Evolutionary conservation across 1,140 invertebrate species (phyloP), one percentile per base, ranked within the genome.

Genomic region (Piezodorus guildinii): DNA sequence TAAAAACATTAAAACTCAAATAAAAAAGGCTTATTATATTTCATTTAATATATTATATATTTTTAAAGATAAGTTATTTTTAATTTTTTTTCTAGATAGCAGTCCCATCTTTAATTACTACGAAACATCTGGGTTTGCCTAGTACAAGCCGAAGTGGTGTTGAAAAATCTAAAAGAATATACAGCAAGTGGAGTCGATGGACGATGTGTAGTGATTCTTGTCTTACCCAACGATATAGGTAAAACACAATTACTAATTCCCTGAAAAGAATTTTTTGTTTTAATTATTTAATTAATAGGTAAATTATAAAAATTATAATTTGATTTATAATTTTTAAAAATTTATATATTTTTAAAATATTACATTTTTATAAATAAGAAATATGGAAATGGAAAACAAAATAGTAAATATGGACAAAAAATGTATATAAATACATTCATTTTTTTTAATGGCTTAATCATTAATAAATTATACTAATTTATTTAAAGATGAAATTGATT

Each of bases 151-250:
- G 30, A 10, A 25, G 23, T 15, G 16, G 54, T 43, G 62, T 30
- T 5, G 58, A 60, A 43, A 62, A 58, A 63, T 15, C 30, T 17
- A 58, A 60, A 54, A 63, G 62, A 30, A 46, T 61, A 8, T 85
- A 84, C 63, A 77, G 78, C 10, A 73, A 76, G 62, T 85, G 83
- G 83, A 79, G 80, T 10, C 73, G 78, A 63, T 85, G 83, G 83
- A 78, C 80, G 0, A 72, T 77, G 3, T 85, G 83, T 69, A 79
- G 78, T 9, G 74, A 77, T 59, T 74, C 78, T 3, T 85, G 83
- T 69, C 78, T 77, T 23, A 83, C 82, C 8, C 74, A 77, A 59
- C 73, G 83, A 45, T 77, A 77, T 66, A 79, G 79, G 79, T 80
- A 69, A 45, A 60, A 65, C 10, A 5, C n/a, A 39, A 39, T 39